Evolutionary conservation across 2,888 invertebrate species (phyloP), one percentile per base, ranked within the genome.

Genomic region (Drosophila algonquin): DNA sequence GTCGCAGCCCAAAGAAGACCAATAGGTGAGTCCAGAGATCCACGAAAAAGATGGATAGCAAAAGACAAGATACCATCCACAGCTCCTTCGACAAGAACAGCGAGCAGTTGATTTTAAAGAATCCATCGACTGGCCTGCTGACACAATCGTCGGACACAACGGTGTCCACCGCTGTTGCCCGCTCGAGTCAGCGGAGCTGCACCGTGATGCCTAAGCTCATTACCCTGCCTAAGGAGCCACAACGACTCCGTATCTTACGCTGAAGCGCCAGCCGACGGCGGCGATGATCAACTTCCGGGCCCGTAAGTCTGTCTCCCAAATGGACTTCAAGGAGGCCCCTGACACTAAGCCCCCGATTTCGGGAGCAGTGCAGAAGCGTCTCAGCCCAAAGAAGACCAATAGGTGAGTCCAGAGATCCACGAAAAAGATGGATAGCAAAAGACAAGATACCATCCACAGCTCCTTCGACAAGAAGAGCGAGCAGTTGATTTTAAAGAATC

Each of bases 301-400:
- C 6, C 79, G 89, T 14, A 91, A 91, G 50, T 91, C 91, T 0
- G 61, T 87, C 0, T 91, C 92, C 0, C 91, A 91, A 75, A 91
- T 91, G 87, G 91, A 92, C 60, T 84, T 92, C 32, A 89, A 86
- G 61, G 84, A 87, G 16, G 77, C 83, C 0, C 81, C 87, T 5
- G 88, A 90, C 32, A 80, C 77, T 21, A 21, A 21, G 2, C 21
- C 21, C 21, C 21, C 21, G 21, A 21, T 82, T 0, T 32, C 53
- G 0, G 21, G 56, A 0, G 70, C 76, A 14, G 2, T 68, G 0
- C 85, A 71, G 35, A 85, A 73, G 8, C 76, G 82, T 1, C 67
- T 63, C 27, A 46, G 35, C 9, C 51, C 32, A 1, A 79, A 76
- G 44, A 77, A 82, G 57, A 35, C 32, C 9, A 44, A 30, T 3